Evolutionary conservation across 2,113 vertebrate species (phyloP), one percentile per base, ranked within the genome.

Genomic region (Penelope pileata): DNA sequence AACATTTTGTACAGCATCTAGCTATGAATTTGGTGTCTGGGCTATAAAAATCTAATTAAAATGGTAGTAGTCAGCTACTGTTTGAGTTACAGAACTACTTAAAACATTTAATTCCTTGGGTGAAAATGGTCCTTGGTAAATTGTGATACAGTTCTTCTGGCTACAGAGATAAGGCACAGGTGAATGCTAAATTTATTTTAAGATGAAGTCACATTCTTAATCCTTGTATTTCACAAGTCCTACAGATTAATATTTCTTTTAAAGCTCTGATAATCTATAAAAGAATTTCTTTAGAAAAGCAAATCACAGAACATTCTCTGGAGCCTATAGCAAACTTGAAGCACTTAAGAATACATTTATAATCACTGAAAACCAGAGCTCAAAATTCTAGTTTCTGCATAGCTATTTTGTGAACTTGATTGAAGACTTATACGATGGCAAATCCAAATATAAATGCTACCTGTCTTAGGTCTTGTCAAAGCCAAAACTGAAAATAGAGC

Each of bases 91-190:
- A 89, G 40, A 92, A 69, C 21, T 69, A 58, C 58, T 87, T 85
- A 68, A 89, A 91, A 32, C 4, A 29, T 53, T 23, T 10, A 2
- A 51, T 72, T 88, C 32, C 10, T 93, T 64, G 12, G 32, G 7
- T 66, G 40, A 87, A 79, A 85, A 42, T 23, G 16, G 67, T 91
- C 29, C 29, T 36, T 45, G 8, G n/a, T 50, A 89, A 82, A 64
- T 66, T 45, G 19, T 34, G 6, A 6, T 56, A 10, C 34, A 79
- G 58, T 34, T 92, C 51, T 56, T 90, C 83, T 95, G 94, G 66
- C 43, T 82, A 62, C 48, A 79, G 74, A 95, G 93, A 95, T 95
- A 97, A 96, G 81, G 19, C 42, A 66, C 50, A 42, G 16, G 11
- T 79, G 51, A 91, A 73, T 23, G 67, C 7, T 72, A 36, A 93